Evolutionary conservation across 2,113 vertebrate genomes (phyloP).

Genomic region (Leptosomus discolor): DNA sequence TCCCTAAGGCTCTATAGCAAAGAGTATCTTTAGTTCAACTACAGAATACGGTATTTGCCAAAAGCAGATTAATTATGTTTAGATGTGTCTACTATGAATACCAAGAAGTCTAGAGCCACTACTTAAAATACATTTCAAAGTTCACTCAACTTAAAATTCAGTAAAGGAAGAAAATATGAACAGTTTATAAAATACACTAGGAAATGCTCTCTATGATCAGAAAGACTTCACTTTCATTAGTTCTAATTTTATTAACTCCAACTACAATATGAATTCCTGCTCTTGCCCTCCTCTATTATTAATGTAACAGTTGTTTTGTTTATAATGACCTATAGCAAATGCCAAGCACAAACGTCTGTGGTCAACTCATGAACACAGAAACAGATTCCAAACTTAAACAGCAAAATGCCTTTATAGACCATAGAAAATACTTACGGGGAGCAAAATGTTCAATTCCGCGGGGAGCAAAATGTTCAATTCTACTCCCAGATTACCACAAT

Average conservation of each 20-base stretch:
- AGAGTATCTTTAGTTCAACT: conserved; percentile 71
- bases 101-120: conserved; percentile 67
- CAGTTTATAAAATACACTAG: background rate
- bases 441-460: background rate
- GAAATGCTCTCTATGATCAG: background rate
- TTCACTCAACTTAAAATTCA: background rate
- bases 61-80: conserved; percentile 77
- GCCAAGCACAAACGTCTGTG: background rate
- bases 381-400: background rate
- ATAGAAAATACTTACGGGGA: fast-evolving
- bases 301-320: background rate
- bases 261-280: background rate
- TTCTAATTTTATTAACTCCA: background rate
- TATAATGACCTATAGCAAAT: background rate
- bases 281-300: background rate
- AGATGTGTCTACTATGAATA: conserved; percentile 76
- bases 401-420: background rate
- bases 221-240: background rate
- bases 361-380: background rate
- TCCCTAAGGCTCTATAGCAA: conserved; percentile 78
- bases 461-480: background rate
- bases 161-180: background rate
- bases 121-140: conserved; percentile 47
- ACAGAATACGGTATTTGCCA: conserved; percentile 76
- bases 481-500: background rate